phyloP scores from a whole-genome alignment of 2,113 vertebrate genomes.

The Scytalopus superciliaris region DNA sequence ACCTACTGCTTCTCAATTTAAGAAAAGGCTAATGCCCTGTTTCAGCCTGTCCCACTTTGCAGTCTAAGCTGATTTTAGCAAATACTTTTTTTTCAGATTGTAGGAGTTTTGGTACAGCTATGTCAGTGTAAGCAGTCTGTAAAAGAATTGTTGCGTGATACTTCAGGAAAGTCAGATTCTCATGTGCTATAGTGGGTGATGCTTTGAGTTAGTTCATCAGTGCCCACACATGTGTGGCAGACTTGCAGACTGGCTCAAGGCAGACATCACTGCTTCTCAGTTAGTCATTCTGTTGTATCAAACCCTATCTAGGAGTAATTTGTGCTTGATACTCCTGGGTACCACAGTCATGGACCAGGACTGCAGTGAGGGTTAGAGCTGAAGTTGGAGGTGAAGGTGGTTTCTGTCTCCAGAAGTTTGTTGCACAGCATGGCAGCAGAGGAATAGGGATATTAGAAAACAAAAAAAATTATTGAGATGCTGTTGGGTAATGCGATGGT shows the following conservation, averaged over 20 bases:
- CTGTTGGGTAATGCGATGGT: not conserved
- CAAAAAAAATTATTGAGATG: not conserved
- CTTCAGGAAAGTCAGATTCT: not conserved
- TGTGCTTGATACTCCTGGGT: not conserved
- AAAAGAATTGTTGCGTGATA: not conserved
- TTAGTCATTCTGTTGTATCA: not conserved
- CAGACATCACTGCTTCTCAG: not conserved
- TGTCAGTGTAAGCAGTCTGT: not conserved
- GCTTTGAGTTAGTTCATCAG: not conserved
- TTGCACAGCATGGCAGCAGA: not conserved
- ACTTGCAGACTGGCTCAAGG: not conserved
- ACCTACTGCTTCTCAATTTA: not conserved
- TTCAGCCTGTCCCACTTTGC: not conserved
- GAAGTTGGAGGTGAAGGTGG: not conserved
- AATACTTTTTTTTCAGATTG: not conserved
- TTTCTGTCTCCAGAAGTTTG: not conserved
- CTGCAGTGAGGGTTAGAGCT: not conserved
- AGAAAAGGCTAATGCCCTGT: not conserved
- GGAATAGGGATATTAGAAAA: not conserved
- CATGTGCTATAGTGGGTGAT: not conserved
- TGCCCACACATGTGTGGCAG: rapidly evolving
- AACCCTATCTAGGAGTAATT: not conserved
- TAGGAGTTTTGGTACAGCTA: not conserved
- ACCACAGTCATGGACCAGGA: not conserved
- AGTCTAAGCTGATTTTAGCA: not conserved